Evolutionary conservation across 2,797 vertebrate species (phyloP).

Genomic region (Neosilurus hyrtlii): DNA sequence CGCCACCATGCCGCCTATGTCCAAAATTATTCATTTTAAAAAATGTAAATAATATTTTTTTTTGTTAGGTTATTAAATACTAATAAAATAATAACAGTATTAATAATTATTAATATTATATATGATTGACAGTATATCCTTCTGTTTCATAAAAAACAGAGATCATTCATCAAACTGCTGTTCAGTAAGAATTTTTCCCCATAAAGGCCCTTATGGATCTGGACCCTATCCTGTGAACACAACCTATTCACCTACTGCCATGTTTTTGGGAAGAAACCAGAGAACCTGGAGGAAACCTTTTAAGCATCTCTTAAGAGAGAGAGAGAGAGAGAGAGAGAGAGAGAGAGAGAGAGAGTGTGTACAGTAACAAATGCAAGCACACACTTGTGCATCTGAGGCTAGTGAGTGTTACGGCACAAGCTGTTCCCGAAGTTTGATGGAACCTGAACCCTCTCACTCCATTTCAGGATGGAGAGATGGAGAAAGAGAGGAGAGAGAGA

Average conservation of each 20-base stretch:
- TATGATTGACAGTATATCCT: background rate
- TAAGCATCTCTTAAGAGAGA: too few relatives aligned
- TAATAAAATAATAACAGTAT: too few relatives aligned
- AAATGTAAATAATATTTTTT: too few relatives aligned
- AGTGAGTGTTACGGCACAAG: conserved; percentile 29
- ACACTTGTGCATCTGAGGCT: conserved; percentile 2
- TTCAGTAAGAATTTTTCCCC: background rate
- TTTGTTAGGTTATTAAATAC: too few relatives aligned
- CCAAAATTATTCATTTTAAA: too few relatives aligned
- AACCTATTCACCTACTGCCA: too few relatives aligned
- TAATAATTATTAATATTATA: too few relatives aligned
- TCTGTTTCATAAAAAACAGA: background rate
- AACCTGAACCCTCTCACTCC: conserved; percentile 41
- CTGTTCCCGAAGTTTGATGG: conserved; percentile 39
- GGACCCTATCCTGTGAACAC: background rate
- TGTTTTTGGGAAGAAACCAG: too few relatives aligned
- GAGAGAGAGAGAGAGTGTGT: background rate
- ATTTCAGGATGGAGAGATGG: conserved; percentile 42
- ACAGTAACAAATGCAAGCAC: background rate
- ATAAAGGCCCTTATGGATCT: too few relatives aligned
- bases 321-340: background rate
- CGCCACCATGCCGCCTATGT: too few relatives aligned
- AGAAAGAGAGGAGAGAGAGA: background rate
- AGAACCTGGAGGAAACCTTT: too few relatives aligned
- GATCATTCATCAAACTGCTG: background rate